Evolutionary conservation across 2,113 vertebrate species (phyloP).

Genomic region (Coturnix japonica): DNA sequence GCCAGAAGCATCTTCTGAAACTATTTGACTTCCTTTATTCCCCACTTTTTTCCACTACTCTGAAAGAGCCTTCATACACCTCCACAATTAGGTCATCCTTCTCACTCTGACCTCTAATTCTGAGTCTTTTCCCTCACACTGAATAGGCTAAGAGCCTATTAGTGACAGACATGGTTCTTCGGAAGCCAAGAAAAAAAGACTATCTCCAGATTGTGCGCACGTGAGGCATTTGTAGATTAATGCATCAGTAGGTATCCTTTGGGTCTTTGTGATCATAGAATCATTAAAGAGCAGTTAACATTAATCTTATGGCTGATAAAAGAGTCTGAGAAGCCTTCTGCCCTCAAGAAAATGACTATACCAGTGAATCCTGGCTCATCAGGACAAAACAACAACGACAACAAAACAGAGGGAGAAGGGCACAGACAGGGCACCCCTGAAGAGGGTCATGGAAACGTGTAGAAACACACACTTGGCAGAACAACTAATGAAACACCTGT

Average conservation of each 20-base stretch:
- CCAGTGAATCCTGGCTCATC: neutral
- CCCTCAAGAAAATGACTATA: neutral
- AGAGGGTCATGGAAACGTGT: neutral
- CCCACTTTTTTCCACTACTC: neutral
- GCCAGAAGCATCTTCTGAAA: conserved; percentile 26
- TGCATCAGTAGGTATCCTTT: neutral
- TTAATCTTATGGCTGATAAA: neutral
- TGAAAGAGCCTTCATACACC: neutral
- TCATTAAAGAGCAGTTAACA: neutral
- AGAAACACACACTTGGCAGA: neutral
- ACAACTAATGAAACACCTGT: neutral
- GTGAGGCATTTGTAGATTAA: neutral
- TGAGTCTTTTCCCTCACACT: neutral
- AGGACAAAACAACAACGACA: neutral
- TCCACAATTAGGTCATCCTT: conserved; percentile 44
- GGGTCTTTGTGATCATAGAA: neutral
- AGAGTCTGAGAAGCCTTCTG: neutral
- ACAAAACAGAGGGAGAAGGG: neutral
- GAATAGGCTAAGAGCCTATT: neutral
- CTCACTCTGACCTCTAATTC: conserved; percentile 25
- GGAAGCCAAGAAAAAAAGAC: neutral
- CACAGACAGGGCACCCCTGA: neutral
- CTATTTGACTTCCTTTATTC: conserved; percentile 45
- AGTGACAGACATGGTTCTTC: neutral
- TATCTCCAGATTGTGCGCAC: neutral